Conservation (phyloP, 1,140 invertebrate species). For the Trichogramma pretiosum region DNA sequence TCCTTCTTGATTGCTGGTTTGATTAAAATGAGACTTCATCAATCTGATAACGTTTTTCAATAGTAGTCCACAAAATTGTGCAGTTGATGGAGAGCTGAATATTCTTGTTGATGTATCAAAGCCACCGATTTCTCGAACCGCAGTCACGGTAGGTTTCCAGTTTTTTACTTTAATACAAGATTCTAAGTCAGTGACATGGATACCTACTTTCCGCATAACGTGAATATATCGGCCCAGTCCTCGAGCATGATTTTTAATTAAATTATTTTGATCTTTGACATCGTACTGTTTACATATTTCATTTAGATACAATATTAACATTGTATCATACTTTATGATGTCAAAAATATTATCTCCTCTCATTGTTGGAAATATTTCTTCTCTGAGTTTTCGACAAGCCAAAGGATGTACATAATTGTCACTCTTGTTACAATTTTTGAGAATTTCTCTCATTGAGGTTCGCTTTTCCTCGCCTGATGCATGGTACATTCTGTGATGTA, state of each 20-base stretch:
- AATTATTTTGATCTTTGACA: background rate
- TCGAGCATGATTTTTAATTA: background rate
- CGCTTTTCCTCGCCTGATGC: background rate
- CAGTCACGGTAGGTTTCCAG: background rate
- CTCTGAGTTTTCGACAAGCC: background rate
- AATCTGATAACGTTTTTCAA: background rate
- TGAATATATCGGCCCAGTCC: background rate
- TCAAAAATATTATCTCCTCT: background rate
- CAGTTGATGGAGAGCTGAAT: conserved; percentile 1
- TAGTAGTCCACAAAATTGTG: background rate
- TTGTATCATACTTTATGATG: background rate
- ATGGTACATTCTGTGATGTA: background rate
- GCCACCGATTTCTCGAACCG: background rate
- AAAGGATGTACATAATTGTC: background rate
- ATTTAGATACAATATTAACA: background rate
- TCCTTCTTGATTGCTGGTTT: background rate
- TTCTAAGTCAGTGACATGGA: background rate
- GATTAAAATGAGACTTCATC: background rate
- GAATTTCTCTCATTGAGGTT: background rate
- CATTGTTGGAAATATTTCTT: background rate
- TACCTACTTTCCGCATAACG: background rate
- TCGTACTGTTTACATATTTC: background rate
- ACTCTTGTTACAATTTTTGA: background rate
- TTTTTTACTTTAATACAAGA: background rate
- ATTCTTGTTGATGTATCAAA: background rate